Base-by-base conservation (phyloP, 1,140 invertebrate species). In the Habropoda laboriosa region DNA sequence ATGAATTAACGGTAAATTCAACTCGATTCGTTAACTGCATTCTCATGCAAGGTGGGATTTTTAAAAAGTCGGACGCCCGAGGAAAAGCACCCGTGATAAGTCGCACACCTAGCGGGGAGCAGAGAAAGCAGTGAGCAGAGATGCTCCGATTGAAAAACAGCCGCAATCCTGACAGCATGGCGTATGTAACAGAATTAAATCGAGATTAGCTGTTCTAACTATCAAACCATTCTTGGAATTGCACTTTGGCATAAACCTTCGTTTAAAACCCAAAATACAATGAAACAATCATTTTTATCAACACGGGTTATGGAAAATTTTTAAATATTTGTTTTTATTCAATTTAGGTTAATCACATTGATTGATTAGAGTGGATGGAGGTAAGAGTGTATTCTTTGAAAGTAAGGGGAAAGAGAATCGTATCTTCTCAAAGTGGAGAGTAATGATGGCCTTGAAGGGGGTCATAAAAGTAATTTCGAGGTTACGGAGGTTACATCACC, bases 41-140 rank as follows among this genome's bases (percentile, higher is more conserved):
- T 78, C 75, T 71, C 64, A 38, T 32, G 67, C 42, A 21, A 78
- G 67, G 53, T 60, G 32, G 66, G 51, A 71, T 78, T 78, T 78
- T 71, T 35, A 71, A 78, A 78, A 78, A 78, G 75, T 77, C 67
- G 55, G 45, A 58, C 75, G 45, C 8, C 12, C 21, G 38, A 57
- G 42, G 55, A 71, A 58, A 60, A 71, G 32, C 67, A 60, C 75
- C 40, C 35, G 75, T 45, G 42, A 71, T 61, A 71, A 78, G 75
- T 78, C 75, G 67, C 35, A 51, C 53, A 32, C 64, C 53, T 77
- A 77, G 66, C 66, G 75, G 35, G 42, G 55, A 47, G 32, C 35
- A 27, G 75, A 78, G 75, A 78, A 78, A 78, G 75, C 75, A 71
- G 53, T 24, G 64, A 1, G 16, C 27, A 21, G 24, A 40, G 74